Conservation (phyloP, 2,888 invertebrate genomes). For the Eulithis testata region DNA sequence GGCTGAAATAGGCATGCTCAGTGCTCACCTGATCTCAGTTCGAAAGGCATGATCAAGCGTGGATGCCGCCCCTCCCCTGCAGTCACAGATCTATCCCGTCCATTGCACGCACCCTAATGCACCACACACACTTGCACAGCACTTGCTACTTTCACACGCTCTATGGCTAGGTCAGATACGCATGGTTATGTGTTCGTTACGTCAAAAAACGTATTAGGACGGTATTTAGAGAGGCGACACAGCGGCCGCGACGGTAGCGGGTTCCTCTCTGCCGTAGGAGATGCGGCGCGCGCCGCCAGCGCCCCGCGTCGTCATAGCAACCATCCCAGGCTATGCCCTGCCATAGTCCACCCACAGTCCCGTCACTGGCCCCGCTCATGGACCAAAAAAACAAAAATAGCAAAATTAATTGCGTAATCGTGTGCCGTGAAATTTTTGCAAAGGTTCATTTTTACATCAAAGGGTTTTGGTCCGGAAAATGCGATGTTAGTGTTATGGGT, state of each 20-base stretch:
- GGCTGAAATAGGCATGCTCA: slow-evolving; percentile 61
- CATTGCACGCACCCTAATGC: slow-evolving; percentile 68
- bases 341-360: slow-evolving; percentile 21
- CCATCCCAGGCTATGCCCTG: slow-evolving; percentile 73
- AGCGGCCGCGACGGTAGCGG: slow-evolving; percentile 69
- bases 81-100: slow-evolving; percentile 71
- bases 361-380: slow-evolving; percentile 62
- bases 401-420: slow-evolving; percentile 80
- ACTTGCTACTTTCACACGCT: slow-evolving; percentile 12
- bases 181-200: slow-evolving; percentile 60
- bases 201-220: slow-evolving; percentile 62
- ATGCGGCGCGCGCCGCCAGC: slow-evolving; percentile 80
- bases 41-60: slow-evolving; percentile 80
- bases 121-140: slow-evolving; percentile 66
- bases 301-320: slow-evolving; percentile 75
- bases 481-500: slow-evolving; percentile 52
- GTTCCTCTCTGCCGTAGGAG: slow-evolving; percentile 72
- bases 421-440: slow-evolving; percentile 68
- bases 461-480: slow-evolving; percentile 53
- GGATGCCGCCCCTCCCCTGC: slow-evolving; percentile 71
- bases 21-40: slow-evolving; percentile 79
- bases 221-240: slow-evolving; percentile 58
- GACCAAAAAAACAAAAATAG: slow-evolving; percentile 79
- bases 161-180: slow-evolving; percentile 43
- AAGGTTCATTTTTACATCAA: slow-evolving; percentile 67